Conservation (phyloP, 1,140 invertebrate species). For the Eumeta japonica region DNA sequence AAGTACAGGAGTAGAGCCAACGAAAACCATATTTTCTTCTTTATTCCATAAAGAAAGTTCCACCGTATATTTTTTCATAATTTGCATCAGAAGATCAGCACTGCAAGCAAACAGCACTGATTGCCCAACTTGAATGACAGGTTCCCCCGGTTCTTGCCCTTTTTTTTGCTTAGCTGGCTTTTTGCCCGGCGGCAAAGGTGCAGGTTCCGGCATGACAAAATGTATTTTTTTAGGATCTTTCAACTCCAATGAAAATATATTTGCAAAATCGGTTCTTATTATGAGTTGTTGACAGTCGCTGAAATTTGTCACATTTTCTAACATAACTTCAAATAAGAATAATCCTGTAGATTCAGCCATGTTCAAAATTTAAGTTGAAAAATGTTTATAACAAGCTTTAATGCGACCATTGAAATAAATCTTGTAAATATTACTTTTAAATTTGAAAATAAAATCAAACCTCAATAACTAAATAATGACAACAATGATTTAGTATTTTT, state of each 20-base stretch:
- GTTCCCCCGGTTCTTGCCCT: constrained; percentile 32
- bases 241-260: constrained; percentile 46
- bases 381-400: no score
- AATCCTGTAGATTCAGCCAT: constrained; percentile 38
- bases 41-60: constrained; percentile 43
- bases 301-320: constrained; percentile 38
- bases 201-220: constrained; percentile 45
- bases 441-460: no score
- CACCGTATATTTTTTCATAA: constrained; percentile 37
- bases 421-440: no score
- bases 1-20: constrained; percentile 27
- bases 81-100: constrained; percentile 39
- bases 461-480: no score
- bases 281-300: constrained; percentile 33
- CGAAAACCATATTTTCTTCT: constrained; percentile 37
- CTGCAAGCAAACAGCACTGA: constrained; percentile 45
- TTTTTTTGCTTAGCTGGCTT: constrained; percentile 32
- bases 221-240: constrained; percentile 50
- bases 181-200: constrained; percentile 43
- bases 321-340: constrained; percentile 48
- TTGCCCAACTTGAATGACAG: constrained; percentile 42
- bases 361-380: no score
- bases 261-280: constrained; percentile 41
- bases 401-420: no score
- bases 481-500: no score